Evolutionary conservation across 2,113 vertebrate species (phyloP).

Genomic region (Climacteris rufus): DNA sequence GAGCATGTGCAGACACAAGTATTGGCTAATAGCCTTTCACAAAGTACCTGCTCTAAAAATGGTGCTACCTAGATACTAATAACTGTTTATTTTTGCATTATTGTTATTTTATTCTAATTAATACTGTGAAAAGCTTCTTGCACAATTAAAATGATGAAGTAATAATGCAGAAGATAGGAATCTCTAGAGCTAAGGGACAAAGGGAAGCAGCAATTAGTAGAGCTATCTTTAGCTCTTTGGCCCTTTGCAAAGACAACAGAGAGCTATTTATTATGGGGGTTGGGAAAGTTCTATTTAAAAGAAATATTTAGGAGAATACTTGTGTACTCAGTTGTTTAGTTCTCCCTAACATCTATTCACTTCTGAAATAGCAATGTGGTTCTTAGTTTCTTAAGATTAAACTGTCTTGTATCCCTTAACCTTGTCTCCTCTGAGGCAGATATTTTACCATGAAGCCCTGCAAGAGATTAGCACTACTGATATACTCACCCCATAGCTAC

Average conservation of each 20-base stretch:
- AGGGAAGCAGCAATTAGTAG: slow-evolving; percentile 35
- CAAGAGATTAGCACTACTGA: not conserved
- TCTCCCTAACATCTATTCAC: not conserved
- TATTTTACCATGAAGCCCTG: not conserved
- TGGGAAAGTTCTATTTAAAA: not conserved
- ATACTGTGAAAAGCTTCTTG: slow-evolving; percentile 15
- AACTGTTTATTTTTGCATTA: not conserved
- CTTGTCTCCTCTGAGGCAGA: not conserved
- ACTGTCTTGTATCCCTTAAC: not conserved
- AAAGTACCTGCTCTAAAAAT: not conserved
- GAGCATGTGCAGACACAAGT: not conserved
- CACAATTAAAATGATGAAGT: slow-evolving; percentile 27
- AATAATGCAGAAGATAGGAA: not conserved
- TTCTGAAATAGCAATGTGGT: not conserved
- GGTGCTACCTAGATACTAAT: not conserved
- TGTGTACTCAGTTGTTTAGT: not conserved
- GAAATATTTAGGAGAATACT: not conserved
- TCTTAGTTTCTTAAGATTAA: not conserved
- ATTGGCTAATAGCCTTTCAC: not conserved
- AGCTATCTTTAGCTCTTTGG: slow-evolving; percentile 50
- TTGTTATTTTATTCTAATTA: slow-evolving; percentile 26
- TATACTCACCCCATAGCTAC: not conserved
- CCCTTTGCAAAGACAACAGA: slow-evolving; percentile 45
- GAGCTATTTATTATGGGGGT: not conserved
- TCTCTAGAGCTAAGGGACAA: slow-evolving; percentile 11